phyloP scores from a whole-genome alignment of 2,888 invertebrate genomes.

The Hermodice carunculata region DNA sequence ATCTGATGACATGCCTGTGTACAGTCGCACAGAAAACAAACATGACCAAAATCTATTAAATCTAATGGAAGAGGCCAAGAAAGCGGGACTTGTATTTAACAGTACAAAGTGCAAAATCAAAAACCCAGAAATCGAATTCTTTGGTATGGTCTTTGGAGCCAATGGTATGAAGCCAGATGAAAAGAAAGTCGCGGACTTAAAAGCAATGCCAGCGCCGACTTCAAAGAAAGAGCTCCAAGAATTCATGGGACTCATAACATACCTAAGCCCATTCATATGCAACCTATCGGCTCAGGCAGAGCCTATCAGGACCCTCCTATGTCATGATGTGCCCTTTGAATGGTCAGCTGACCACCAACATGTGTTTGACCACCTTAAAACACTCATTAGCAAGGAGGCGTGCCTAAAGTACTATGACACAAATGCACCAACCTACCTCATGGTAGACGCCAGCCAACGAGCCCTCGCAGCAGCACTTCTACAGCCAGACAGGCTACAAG shows the following conservation, averaged over 20 bases:
- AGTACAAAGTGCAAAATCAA: neutral
- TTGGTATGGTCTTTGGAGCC: neutral
- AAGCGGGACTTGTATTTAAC: neutral
- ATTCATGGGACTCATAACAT: conserved; percentile 23
- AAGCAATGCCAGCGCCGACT: neutral
- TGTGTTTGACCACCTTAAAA: conserved; percentile 5
- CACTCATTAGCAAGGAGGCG: conserved; percentile 1
- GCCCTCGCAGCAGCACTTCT: conserved; percentile 42
- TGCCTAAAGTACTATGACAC: conserved; percentile 14
- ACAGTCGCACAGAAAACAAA: neutral
- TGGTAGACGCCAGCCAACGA: conserved; percentile 6
- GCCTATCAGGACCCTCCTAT: conserved; percentile 6
- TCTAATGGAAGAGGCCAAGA: neutral
- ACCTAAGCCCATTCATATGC: conserved; percentile 1
- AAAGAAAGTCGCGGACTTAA: neutral
- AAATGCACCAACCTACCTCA: neutral
- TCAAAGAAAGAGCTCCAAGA: conserved; percentile 3
- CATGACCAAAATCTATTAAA: neutral
- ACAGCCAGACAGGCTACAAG: too few relatives aligned
- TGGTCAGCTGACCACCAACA: too few relatives aligned
- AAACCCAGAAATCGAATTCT: neutral
- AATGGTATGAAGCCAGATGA: neutral
- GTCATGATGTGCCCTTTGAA: neutral
- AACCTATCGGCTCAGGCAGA: neutral
- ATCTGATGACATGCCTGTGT: conserved; percentile 15